phyloP scores from a whole-genome alignment of 2,888 invertebrate species.

The Dioctria linearis region DNA sequence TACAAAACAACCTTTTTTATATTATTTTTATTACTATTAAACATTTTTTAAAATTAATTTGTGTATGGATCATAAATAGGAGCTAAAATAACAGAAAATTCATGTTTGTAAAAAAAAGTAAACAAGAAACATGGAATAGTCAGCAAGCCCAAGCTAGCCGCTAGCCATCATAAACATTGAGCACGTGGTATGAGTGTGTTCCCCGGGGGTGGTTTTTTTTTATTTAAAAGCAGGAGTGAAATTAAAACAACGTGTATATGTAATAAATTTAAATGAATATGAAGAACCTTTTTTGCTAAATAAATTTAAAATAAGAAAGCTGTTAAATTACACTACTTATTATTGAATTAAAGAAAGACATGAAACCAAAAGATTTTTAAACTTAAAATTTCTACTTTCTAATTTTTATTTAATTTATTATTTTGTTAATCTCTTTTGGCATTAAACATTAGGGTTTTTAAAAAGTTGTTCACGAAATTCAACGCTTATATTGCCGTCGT shows the following conservation, averaged over 20 bases:
- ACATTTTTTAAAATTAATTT: conserved; percentile 51
- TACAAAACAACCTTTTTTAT: conserved; percentile 52
- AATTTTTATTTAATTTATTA: conserved; percentile 7
- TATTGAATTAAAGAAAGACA: conserved; percentile 52
- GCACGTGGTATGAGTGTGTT: conserved; percentile 57
- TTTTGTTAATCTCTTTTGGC: background rate
- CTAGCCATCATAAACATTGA: conserved; percentile 54
- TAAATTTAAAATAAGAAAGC: conserved; percentile 55
- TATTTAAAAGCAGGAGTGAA: conserved; percentile 44
- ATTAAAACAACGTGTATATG: conserved; percentile 57
- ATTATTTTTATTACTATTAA: conserved; percentile 53
- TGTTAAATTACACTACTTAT: conserved; percentile 50
- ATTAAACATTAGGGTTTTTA: too few relatives aligned
- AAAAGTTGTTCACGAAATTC: too few relatives aligned
- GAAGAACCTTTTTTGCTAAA: conserved; percentile 50
- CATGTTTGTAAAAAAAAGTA: conserved; percentile 21
- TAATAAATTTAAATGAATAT: conserved; percentile 55
- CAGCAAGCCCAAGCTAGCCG: background rate
- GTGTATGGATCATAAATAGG: conserved; percentile 45
- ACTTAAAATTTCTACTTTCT: conserved; percentile 22
- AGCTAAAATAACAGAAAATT: conserved; percentile 20
- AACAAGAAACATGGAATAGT: background rate
- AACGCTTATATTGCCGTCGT: too few relatives aligned
- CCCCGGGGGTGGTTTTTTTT: conserved; percentile 56
- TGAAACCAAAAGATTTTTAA: conserved; percentile 45